Evolutionary conservation across 2,113 vertebrate species (phyloP).

Genomic region (Oriolus oriolus): DNA sequence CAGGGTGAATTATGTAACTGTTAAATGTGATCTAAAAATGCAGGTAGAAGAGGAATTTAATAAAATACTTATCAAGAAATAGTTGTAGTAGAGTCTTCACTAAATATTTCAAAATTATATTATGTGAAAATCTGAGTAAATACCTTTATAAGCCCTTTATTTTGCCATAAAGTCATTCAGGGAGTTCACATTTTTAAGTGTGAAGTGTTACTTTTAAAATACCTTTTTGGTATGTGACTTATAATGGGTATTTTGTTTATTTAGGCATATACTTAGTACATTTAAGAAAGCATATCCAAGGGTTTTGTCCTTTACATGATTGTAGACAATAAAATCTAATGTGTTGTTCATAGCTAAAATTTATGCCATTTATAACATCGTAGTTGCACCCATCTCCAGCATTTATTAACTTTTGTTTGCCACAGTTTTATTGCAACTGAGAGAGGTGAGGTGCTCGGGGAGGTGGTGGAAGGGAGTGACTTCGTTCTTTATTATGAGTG

Average conservation of each 20-base stretch:
- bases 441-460: background rate
- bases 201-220: background rate
- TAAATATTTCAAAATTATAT: background rate
- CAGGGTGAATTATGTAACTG: background rate
- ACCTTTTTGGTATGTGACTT: background rate
- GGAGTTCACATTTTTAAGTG: background rate
- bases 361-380: background rate
- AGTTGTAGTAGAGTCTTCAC: background rate
- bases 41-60: background rate
- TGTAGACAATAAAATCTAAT: background rate
- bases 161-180: background rate
- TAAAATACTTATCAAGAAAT: background rate
- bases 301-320: background rate
- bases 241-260: background rate
- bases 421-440: background rate
- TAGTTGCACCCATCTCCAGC: background rate
- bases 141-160: background rate
- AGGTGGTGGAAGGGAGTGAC: background rate
- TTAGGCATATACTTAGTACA: background rate
- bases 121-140: background rate
- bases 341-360: background rate
- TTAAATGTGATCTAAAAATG: background rate
- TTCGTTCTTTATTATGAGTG: background rate
- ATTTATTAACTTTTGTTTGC: background rate
- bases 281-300: background rate